Evolutionary conservation across 2,113 vertebrate species (phyloP).

Genomic region (Lepidothrix coronata): DNA sequence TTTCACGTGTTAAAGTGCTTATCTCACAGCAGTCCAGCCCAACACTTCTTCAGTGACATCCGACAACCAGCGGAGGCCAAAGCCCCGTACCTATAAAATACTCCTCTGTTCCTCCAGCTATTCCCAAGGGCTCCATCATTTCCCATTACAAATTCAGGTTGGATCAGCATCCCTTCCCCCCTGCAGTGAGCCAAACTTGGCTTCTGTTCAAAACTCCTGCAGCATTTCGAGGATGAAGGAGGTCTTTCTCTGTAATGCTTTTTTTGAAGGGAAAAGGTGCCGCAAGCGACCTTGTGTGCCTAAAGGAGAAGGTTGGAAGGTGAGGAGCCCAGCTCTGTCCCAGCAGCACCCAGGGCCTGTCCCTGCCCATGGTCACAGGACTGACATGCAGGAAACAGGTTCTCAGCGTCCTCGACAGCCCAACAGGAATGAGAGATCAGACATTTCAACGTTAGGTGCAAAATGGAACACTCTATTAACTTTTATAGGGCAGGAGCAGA

Average conservation of each 20-base stretch:
- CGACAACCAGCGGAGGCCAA: background rate
- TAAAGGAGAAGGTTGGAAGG: background rate
- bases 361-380: too few species aligned
- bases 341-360: too few species aligned
- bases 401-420: too few species aligned
- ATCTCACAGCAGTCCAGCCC: background rate
- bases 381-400: too few species aligned
- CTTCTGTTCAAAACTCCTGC: background rate
- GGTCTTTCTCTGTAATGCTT: background rate
- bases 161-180: background rate
- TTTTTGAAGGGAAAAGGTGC: background rate
- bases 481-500: too few species aligned
- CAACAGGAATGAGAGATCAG: too few species aligned
- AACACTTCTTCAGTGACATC: background rate
- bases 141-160: slow-evolving; percentile 11
- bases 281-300: rapidly evolving
- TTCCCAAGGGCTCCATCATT: background rate
- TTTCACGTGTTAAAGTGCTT: background rate
- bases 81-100: rapidly evolving
- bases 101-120: background rate
- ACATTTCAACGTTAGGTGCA: too few species aligned
- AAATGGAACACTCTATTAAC: too few species aligned
- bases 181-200: background rate
- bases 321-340: too few species aligned
- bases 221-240: background rate